Percentiles rank a stretch among this genome's conserved stretches.
Evolutionary conservation across 1,140 invertebrate species (phyloP).

Genomic region (Leucophenga varia): DNA sequence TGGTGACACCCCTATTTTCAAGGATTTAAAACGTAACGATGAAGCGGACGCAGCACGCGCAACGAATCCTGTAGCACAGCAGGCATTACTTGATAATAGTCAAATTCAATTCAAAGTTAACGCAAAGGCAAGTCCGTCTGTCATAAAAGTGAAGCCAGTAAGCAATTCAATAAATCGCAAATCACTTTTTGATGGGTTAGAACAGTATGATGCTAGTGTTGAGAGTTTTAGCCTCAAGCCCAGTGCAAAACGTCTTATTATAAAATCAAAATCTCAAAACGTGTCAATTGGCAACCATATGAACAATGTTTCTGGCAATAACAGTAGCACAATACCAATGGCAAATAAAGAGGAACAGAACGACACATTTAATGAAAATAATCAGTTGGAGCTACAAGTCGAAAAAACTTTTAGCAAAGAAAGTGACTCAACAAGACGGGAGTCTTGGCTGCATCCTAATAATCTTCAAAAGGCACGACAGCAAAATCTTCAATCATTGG

Average conservation of each 20-base stretch:
- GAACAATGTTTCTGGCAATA: slow-evolving; percentile 3
- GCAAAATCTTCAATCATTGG: slow-evolving; percentile 39
- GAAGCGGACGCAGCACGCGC: slow-evolving; percentile 75
- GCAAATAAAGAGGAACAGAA: slow-evolving; percentile 12
- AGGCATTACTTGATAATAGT: slow-evolving; percentile 60
- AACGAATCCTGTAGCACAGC: slow-evolving; percentile 69
- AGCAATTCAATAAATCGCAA: slow-evolving; percentile 62
- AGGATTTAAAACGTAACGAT: slow-evolving; percentile 64
- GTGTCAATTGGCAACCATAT: neutral
- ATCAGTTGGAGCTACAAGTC: too few relatives aligned
- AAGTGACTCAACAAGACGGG: slow-evolving; percentile 29
- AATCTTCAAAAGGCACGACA: slow-evolving; percentile 47
- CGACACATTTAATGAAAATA: slow-evolving; percentile 37
- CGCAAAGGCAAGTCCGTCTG: slow-evolving; percentile 59
- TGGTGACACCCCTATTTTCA: slow-evolving; percentile 76
- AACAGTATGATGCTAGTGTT: slow-evolving; percentile 66
- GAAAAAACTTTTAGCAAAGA: too few relatives aligned
- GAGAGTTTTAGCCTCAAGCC: slow-evolving; percentile 66
- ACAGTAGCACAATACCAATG: slow-evolving; percentile 6
- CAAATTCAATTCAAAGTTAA: slow-evolving; percentile 66
- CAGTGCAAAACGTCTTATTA: slow-evolving; percentile 65
- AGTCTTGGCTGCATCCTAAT: slow-evolving; percentile 53
- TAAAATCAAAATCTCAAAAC: slow-evolving; percentile 53
- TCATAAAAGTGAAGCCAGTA: slow-evolving; percentile 65
- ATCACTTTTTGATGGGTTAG: slow-evolving; percentile 70